phyloP scores from a whole-genome alignment of 2,888 invertebrate species.

The Xanthia togata region DNA sequence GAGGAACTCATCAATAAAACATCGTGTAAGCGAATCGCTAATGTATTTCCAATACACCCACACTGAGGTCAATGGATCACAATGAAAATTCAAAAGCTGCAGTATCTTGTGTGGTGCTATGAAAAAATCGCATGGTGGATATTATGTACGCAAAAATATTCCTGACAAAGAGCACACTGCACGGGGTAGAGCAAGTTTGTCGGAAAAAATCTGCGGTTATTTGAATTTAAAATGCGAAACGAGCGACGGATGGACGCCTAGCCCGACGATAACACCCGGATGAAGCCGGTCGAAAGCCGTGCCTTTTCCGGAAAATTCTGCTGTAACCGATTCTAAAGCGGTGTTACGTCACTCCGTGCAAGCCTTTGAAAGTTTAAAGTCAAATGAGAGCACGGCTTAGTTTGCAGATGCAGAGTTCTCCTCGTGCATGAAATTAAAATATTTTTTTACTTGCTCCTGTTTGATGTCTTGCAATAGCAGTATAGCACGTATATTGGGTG shows the following conservation, averaged over 20 bases:
- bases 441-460: slow-evolving; percentile 14
- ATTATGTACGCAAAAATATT: slow-evolving; percentile 78
- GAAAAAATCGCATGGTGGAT: slow-evolving; percentile 65
- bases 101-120: slow-evolving; percentile 54
- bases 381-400: slow-evolving; percentile 64
- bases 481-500: slow-evolving; percentile 4
- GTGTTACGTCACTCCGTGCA: slow-evolving; percentile 71
- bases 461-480: background rate
- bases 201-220: slow-evolving; percentile 75
- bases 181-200: slow-evolving; percentile 67
- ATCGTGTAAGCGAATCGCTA: slow-evolving; percentile 56
- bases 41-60: slow-evolving; percentile 65
- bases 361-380: slow-evolving; percentile 69
- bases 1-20: slow-evolving; percentile 66
- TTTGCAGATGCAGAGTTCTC: slow-evolving; percentile 19
- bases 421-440: slow-evolving; percentile 23
- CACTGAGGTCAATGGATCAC: slow-evolving; percentile 68
- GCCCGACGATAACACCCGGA: slow-evolving; percentile 76
- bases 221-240: slow-evolving; percentile 81
- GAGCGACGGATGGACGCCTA: slow-evolving; percentile 71
- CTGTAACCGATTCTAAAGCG: slow-evolving; percentile 69
- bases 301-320: slow-evolving; percentile 76
- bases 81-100: slow-evolving; percentile 70
- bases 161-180: slow-evolving; percentile 69
- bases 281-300: slow-evolving; percentile 72